Evolutionary conservation across 1,140 invertebrate species (phyloP).

Genomic region (Gryllus bimaculatus): DNA sequence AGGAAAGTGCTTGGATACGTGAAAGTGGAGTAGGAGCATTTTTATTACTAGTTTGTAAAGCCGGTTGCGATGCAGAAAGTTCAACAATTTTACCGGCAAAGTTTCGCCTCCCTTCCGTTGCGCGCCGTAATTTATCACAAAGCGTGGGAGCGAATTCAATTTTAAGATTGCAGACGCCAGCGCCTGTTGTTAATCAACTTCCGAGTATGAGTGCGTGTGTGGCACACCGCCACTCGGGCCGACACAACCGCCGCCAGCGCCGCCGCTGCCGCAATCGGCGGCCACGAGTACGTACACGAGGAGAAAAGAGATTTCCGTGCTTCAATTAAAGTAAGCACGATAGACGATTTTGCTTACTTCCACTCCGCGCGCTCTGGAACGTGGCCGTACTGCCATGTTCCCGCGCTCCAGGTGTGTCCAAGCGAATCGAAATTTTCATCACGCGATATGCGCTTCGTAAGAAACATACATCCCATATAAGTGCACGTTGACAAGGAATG

Average conservation of each 20-base stretch:
- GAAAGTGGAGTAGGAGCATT: too few relatives aligned
- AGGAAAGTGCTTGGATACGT: too few relatives aligned
- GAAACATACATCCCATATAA: too few relatives aligned
- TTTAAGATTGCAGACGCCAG: not conserved
- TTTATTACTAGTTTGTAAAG: too few relatives aligned
- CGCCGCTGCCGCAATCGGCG: not conserved
- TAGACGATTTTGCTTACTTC: not conserved
- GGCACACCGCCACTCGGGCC: not conserved
- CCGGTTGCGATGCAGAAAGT: too few relatives aligned
- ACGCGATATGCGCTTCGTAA: too few relatives aligned
- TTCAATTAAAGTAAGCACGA: conserved; percentile 1
- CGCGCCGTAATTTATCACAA: not conserved
- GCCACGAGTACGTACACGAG: not conserved
- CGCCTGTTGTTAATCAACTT: not conserved
- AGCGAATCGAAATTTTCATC: not conserved
- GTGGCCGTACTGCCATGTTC: not conserved
- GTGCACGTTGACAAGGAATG: too few relatives aligned
- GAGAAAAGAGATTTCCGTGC: not conserved
- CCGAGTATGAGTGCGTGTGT: not conserved
- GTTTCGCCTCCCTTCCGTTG: too few relatives aligned
- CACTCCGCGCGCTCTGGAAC: not conserved
- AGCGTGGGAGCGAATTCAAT: not conserved
- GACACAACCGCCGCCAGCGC: not conserved
- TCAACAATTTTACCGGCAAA: too few relatives aligned
- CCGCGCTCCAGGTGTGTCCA: not conserved